These are phyloP conservation scores for Caranx ignobilis DNA, from an alignment of 2,113 vertebrate species.

Conservation along the genomic window DNA sequence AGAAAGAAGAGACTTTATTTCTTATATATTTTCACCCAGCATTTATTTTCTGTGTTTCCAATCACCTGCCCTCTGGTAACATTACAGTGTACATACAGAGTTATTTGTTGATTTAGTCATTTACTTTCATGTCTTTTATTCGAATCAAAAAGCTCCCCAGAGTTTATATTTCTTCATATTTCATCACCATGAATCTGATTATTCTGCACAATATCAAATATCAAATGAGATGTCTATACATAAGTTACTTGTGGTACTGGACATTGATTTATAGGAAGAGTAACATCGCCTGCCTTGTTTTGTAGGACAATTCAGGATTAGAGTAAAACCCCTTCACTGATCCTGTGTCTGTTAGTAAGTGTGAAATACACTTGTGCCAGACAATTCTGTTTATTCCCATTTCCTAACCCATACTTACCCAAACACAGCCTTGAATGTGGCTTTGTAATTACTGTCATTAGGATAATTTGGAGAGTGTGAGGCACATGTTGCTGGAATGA, in stretches of 20 bases:
- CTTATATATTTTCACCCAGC: too few relatives aligned
- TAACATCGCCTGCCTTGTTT: background rate
- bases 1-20: background rate
- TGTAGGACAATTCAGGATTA: background rate
- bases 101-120: background rate
- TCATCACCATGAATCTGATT: background rate
- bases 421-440: constrained; percentile 64
- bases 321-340: background rate
- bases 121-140: background rate
- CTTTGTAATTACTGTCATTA: constrained; percentile 78
- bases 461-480: constrained; percentile 67
- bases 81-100: background rate
- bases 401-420: constrained; percentile 68
- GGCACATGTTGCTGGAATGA: constrained; percentile 73
- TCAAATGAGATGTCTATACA: background rate
- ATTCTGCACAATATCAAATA: background rate
- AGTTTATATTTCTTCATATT: background rate
- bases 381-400: constrained; percentile 52
- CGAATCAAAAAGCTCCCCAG: background rate
- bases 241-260: background rate
- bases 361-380: constrained; percentile 12
- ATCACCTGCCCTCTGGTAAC: background rate
- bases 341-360: background rate
- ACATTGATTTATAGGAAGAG: background rate
- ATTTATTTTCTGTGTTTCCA: background rate